Evolutionary conservation across 2,888 invertebrate species (phyloP), one percentile per base, ranked within the genome.

Genomic region (Folsomia manolachei): DNA sequence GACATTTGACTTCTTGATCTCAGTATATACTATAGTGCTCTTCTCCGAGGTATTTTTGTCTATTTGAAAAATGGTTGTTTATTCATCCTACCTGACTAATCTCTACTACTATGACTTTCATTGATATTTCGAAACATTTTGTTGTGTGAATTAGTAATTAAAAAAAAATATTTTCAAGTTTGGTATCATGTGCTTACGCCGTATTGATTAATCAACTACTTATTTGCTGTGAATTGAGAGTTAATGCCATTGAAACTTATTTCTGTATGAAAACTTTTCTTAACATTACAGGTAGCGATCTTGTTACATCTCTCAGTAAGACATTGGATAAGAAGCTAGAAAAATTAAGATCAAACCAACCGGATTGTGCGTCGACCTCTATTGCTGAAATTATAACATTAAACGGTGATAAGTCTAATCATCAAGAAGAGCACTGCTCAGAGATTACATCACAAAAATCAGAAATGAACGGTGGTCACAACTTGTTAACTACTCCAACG

Each of bases 251-350:
- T n/a, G n/a, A n/a, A n/a, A n/a, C n/a, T n/a, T n/a, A n/a, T n/a
- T n/a, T n/a, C n/a, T n/a, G n/a, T n/a, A n/a, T n/a, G n/a, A n/a
- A n/a, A 23, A 53, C 26, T 72, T 70, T 75, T n/a, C n/a, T 9
- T 39, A 39, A 39, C 39, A 39, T 39, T 39, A 19, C 86, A 93
- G 94, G 92, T 84, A 89, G 91, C 83, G 93, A 93, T 86, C 90
- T 94, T 81, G 86, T 94, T 84, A 90, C 91, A 83, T 90, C 90
- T 81, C 89, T 94, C 83, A 94, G 93, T 81, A 91, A 90, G 83
- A 90, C 93, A 74, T 90, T 93, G 85, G 93, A 94, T 84, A 90
- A 91, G 83, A 93, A 93, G 84, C 87, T 92, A 85, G 89, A 90
- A 81, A 89, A 90, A 82, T 84, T 90, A 82, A 88, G 90, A 83